phyloP scores from a whole-genome alignment of 2,888 invertebrate species.

The Drosophila algonquin region DNA sequence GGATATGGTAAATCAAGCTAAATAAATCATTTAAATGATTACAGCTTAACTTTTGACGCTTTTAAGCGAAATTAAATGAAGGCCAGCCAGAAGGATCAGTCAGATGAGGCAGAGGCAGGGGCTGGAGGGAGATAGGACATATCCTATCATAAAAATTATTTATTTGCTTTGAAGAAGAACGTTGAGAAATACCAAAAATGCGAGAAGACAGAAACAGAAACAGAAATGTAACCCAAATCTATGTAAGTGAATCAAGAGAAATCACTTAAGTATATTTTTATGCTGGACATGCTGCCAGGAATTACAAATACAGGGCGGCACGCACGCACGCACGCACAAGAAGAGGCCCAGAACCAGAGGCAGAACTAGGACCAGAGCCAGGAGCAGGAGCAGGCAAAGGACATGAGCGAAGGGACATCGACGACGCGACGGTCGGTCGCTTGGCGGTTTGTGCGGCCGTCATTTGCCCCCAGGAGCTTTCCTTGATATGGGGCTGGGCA shows the following conservation, averaged over 20 bases:
- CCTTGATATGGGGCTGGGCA: conserved; percentile 24
- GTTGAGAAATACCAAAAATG: conserved; percentile 29
- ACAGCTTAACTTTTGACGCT: conserved; percentile 80
- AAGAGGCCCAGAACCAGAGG: conserved; percentile 19
- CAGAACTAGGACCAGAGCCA: conserved; percentile 11
- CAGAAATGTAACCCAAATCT: conserved; percentile 80
- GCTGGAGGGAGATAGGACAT: conserved; percentile 9
- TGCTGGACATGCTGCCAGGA: conserved; percentile 80
- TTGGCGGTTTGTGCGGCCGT: conserved; percentile 64
- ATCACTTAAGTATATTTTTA: conserved; percentile 80
- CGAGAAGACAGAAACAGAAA: conserved; percentile 55
- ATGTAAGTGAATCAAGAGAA: conserved; percentile 79
- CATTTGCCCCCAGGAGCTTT: conserved; percentile 69
- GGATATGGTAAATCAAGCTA: conserved; percentile 77
- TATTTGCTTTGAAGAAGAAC: conserved; percentile 69
- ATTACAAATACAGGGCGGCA: conserved; percentile 76
- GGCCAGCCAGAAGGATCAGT: conserved; percentile 25
- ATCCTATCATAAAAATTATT: conserved; percentile 77
- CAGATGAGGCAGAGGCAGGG: conserved; percentile 16
- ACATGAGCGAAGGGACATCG: conserved; percentile 16
- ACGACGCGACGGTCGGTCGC: conserved; percentile 35
- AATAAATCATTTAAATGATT: conserved; percentile 80
- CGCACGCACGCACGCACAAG: conserved; percentile 62
- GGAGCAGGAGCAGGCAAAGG: conserved; percentile 13
- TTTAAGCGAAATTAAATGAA: conserved; percentile 80